Evolutionary conservation across 2,888 invertebrate genomes (phyloP), one percentile per base, ranked within the genome.

Genomic region (Embidobia sp.): DNA sequence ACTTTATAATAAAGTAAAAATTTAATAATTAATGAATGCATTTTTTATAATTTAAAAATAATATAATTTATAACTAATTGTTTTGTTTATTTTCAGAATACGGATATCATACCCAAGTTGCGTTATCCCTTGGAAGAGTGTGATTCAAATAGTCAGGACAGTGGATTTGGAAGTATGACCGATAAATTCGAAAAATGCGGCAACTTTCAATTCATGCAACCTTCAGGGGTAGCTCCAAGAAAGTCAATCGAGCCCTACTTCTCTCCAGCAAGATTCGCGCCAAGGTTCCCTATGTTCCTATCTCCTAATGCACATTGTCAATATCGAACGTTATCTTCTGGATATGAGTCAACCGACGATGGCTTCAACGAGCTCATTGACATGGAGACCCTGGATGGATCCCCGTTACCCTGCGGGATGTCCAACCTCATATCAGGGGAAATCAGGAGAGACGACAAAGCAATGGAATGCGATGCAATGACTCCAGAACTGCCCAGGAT

Each of bases 331-430:
- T 88, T 92, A 13, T 92, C 91, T 2, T 90, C 91, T 0, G 91
- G 91, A 26, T 93, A 93, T 86, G 92, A 92, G 69, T 92, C 92
- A 13, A 91, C 91, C 84, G 93, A 93, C 85, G 94, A 94, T 80
- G 93, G 93, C 46, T 93, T 93, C 83, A 90, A 92, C 85, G 93
- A 94, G 48, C 90, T 93, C 64, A 91, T 92, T 53, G 93, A 93
- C 81, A 90, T 92, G 83, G 93, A 93, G 55, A 89, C 91, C 26
- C 84, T 92, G 31, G 91, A 91, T 57, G 82, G 83, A 0, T 37
- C 49, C 3, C 86, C 88, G 16, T 85, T 93, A 16, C 93, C 93
- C 6, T 90, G 90, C 57, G 92, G 92, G 72, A 90, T 94, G 44
- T 91, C 91, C 69, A 91, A 91, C 67, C 87, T 94, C 18, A 90